A percentile compares a stretch with the other conserved stretches of the same genome.
Evolutionary conservation across 1,140 invertebrate genomes (phyloP).

Genomic region (Nymphalis io): DNA sequence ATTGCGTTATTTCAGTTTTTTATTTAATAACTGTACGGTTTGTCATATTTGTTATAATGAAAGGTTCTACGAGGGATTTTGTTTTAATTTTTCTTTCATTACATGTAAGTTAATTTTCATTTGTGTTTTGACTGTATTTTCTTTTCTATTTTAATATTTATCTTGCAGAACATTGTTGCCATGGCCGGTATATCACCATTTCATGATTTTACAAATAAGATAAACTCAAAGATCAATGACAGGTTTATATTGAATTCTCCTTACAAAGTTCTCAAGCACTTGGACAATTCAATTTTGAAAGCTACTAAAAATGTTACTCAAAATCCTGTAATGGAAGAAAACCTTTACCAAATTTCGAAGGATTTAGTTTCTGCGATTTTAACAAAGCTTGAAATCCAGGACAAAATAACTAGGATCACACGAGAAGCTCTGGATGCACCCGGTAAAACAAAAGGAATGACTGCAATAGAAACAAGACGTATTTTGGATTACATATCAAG

Average conservation of each 20-base stretch:
- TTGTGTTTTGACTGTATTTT: neutral
- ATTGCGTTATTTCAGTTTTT: too few relatives aligned
- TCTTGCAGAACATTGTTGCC: slow-evolving; percentile 42
- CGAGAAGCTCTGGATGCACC: slow-evolving; percentile 69
- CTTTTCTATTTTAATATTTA: slow-evolving; percentile 6
- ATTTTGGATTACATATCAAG: slow-evolving; percentile 74
- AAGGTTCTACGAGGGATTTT: neutral
- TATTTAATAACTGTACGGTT: neutral
- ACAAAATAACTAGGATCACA: slow-evolving; percentile 73
- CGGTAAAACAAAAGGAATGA: slow-evolving; percentile 69
- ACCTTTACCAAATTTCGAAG: slow-evolving; percentile 68
- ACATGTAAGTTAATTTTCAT: slow-evolving; percentile 1
- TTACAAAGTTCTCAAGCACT: slow-evolving; percentile 61
- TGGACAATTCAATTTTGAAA: slow-evolving; percentile 63
- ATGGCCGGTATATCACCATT: slow-evolving; percentile 65
- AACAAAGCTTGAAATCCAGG: slow-evolving; percentile 69
- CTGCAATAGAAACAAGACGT: slow-evolving; percentile 72
- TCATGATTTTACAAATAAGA: slow-evolving; percentile 62
- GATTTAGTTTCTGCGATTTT: slow-evolving; percentile 68
- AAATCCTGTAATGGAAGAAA: slow-evolving; percentile 71
- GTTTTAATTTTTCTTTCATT: slow-evolving; percentile 5
- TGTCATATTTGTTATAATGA: slow-evolving; percentile 4
- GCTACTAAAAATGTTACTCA: slow-evolving; percentile 70
- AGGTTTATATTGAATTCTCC: slow-evolving; percentile 55
- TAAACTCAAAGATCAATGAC: slow-evolving; percentile 51